These are phyloP conservation scores for Euwallacea fornicatus DNA, from an alignment of 1,140 invertebrate genomes.

Conservation along the genomic window DNA sequence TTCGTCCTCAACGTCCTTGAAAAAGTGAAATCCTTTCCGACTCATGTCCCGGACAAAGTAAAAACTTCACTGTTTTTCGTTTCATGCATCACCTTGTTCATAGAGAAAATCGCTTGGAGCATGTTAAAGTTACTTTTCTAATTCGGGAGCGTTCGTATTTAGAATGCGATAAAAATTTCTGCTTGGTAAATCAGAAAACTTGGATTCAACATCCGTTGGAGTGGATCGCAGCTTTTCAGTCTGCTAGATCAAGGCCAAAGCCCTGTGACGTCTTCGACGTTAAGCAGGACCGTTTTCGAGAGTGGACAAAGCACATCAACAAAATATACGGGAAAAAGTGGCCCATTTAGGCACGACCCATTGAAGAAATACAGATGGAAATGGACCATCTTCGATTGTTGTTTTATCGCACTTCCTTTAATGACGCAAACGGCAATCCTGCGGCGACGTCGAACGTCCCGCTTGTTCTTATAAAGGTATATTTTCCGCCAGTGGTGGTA, in stretches of 20 bases:
- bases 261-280: not conserved
- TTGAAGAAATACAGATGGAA: conserved; percentile 4
- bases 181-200: conserved; percentile 4
- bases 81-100: conserved; percentile 10
- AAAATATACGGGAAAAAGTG: not conserved
- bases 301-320: not conserved
- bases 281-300: not conserved
- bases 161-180: conserved; percentile 4
- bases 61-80: conserved; percentile 2
- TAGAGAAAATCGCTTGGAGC: not conserved
- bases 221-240: conserved; percentile 1
- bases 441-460: not conserved
- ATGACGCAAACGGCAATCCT: not conserved
- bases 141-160: conserved; percentile 3
- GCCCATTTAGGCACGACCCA: not conserved
- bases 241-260: conserved; percentile 2
- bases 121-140: conserved; percentile 1
- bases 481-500: not conserved
- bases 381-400: not conserved
- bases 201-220: not conserved
- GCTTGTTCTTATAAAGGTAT: not conserved
- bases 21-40: no score
- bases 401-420: not conserved
- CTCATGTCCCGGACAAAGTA: conserved; percentile 11
- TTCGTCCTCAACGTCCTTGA: no score